Base-by-base conservation (phyloP, 2,888 invertebrate species). In the Stegana nigrithorax region DNA sequence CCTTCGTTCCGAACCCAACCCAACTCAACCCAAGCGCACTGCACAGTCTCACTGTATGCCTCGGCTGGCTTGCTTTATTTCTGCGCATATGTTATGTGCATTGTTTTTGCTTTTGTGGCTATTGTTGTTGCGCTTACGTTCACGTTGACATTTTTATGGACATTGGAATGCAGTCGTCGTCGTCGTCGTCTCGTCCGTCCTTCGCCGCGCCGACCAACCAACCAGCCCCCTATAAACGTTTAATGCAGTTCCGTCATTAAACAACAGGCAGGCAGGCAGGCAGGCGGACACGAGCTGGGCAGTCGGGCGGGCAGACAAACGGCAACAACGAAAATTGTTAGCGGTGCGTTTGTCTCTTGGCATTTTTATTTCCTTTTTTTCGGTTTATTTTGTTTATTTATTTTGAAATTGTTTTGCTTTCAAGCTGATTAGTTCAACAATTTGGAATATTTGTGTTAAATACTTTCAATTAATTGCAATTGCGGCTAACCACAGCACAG, bases 61-160 rank as follows among this genome's bases (percentile, higher is more conserved):
- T 25, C 47, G 25, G 47, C 47, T 47, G 4, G 47, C 25, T 47
- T 47, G 21, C 10, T 47, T 10, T 23, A 25, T 23, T 25, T 25
- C 25, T 12, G 23, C 21, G n/a, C n/a, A n/a, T n/a, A n/a, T n/a
- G n/a, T n/a, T n/a, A n/a, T n/a, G n/a, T n/a, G n/a, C n/a, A 2
- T 39, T 39, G 39, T 55, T 36, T n/a, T 27, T 53, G 2, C 69
- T 42, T 47, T 50, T 50, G 23, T 53, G 57, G 44, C 50, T 50
- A 62, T 55, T 67, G 62, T 44, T 67, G 60, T 47, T 63, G 59
- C 45, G 62, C 63, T 67, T 60, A 67, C 62, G 67, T 65, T 59
- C 63, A 63, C 47, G 71, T 78, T 81, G 80, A 83, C 83, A 83
- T 82, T 83, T 82, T 82, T 83, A 82, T 83, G 81, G 83, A 70